Base-by-base conservation (phyloP, 2,113 vertebrate genomes). In the Oenanthe oenanthe region DNA sequence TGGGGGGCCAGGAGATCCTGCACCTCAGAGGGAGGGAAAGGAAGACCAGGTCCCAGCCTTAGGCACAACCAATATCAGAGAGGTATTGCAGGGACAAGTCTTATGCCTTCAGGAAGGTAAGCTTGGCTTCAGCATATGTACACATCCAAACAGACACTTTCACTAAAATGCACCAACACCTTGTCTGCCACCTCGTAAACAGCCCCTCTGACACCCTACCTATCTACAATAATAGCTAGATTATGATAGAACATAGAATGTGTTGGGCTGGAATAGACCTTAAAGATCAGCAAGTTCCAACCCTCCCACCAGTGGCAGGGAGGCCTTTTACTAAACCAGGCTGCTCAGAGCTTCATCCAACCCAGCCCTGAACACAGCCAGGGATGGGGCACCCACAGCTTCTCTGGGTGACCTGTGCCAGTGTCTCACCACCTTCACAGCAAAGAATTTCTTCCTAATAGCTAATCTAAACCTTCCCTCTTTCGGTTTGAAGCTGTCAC, bases 91-190 rank as follows among this genome's bases (percentile, higher is more conserved):
- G 21, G 24, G 21, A 75, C 36, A 43, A 91, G 25, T 12, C 19
- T 62, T 47, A 11, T 9, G 28, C 5, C 18, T 83, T 70, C 54
- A 57, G 40, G n/a, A 76, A 40, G 15, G 25, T 32, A 50, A 60
- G 12, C 34, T 9, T 11, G 40, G 28, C 10, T 45, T 40, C 0
- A 3, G 43, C 16, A 16, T 4, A 17, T 0, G 4, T 8, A 3
- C 7, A 48, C 1, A 9, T 48, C 34, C 53, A 18, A 51, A 3
- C 0, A 6, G 36, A 57, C 3, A 24, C 18, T 43, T 61, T 4
- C 2, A 2, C 16, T 60, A 73, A 86, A 75, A 79, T 7, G 10
- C 28, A 61, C 10, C 18, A 56, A 45, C 29, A 10, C 25, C 31
- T 28, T 60, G 29, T 24, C 34, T 58, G 62, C 28, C 25, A 12